Evolutionary conservation across 2,113 vertebrate species (phyloP).

Genomic region (Turdus rufiventris): DNA sequence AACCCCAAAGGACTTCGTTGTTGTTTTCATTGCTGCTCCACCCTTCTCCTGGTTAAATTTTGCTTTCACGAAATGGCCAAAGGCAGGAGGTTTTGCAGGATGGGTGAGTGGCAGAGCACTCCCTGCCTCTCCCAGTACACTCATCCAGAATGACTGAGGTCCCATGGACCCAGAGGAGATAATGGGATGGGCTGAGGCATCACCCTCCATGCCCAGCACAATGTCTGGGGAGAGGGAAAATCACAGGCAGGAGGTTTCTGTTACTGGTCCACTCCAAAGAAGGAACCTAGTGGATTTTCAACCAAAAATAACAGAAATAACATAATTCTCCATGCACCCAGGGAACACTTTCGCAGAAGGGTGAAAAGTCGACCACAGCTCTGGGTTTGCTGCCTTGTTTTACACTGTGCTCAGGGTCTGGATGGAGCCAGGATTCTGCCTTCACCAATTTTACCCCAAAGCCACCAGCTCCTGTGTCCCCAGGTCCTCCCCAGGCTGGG

Average conservation of each 20-base stretch:
- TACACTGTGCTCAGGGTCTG: accelerated
- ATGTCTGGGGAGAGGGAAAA: not conserved
- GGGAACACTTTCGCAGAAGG: not conserved
- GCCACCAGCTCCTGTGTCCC: accelerated
- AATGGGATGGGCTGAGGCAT: not conserved
- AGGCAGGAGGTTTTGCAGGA: not conserved
- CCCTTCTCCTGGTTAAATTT: not conserved
- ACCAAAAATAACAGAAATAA: not conserved
- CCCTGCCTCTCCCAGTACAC: not conserved
- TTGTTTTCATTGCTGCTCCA: not conserved
- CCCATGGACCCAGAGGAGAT: accelerated
- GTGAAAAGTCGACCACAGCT: not conserved
- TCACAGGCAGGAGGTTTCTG: not conserved
- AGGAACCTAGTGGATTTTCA: not conserved
- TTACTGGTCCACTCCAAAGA: not conserved
- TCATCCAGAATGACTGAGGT: accelerated
- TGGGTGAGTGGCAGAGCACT: not conserved
- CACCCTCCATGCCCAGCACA: not conserved
- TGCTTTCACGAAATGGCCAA: not conserved
- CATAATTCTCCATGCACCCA: not conserved
- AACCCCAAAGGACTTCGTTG: conserved; percentile 8
- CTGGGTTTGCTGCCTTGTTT: not conserved
- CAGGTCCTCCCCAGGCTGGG: not conserved
- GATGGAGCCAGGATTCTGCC: not conserved
- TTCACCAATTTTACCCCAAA: not conserved